phyloP scores from a whole-genome alignment of 2,113 vertebrate species.

The Riparia riparia region DNA sequence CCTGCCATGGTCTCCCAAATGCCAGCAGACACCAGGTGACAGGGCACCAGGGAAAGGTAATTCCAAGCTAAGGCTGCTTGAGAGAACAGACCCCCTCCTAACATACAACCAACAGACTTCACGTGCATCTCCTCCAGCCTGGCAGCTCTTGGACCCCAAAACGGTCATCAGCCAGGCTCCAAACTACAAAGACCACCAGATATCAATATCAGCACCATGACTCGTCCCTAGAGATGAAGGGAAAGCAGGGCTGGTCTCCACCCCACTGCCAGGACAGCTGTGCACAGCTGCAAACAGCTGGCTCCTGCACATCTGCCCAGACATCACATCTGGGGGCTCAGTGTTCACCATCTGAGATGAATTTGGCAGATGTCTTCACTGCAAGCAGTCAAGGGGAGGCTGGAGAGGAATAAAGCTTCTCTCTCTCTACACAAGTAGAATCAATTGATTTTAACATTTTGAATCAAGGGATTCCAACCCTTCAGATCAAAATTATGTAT shows the following conservation, averaged over 20 bases:
- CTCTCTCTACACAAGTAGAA: neutral
- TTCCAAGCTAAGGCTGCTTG: neutral
- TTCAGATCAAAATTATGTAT: neutral
- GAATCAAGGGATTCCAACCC: neutral
- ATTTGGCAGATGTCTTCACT: neutral
- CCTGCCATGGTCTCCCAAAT: neutral
- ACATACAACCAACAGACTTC: neutral
- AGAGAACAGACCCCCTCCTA: neutral
- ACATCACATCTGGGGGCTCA: fast-evolving
- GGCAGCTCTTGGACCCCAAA: neutral
- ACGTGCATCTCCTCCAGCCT: neutral
- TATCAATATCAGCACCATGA: neutral
- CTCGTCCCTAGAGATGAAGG: neutral
- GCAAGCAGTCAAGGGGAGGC: neutral
- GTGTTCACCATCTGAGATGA: neutral
- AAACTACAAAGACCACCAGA: neutral
- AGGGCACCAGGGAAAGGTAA: neutral
- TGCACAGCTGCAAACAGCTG: conserved; percentile 24
- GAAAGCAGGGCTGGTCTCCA: neutral
- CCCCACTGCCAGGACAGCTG: neutral
- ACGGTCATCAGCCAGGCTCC: neutral
- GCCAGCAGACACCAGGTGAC: conserved; percentile 10
- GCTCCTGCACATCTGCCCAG: neutral
- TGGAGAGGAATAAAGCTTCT: neutral
- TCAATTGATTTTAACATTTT: neutral